These are phyloP conservation scores for Setipinna tenuifilis DNA, from an alignment of 2,797 vertebrate genomes.

Conservation along the genomic window DNA sequence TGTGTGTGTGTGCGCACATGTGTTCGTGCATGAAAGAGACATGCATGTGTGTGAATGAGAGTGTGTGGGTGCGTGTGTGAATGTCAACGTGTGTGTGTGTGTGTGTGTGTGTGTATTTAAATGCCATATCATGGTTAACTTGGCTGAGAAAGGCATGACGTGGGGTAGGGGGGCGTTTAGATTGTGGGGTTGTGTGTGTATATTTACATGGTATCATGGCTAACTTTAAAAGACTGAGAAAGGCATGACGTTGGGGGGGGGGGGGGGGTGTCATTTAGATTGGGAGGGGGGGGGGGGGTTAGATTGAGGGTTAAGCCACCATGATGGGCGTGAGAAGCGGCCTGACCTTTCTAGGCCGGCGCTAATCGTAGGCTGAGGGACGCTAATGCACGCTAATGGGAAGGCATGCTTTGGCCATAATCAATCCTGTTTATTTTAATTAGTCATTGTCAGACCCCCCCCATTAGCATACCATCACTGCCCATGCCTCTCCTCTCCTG, in stretches of 20 bases:
- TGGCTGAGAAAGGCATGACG: too few species aligned
- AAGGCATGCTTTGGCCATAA: slow-evolving; percentile 62
- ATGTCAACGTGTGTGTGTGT: neutral
- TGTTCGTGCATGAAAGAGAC: neutral
- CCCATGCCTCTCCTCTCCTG: slow-evolving; percentile 18
- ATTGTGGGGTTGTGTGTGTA: too few species aligned
- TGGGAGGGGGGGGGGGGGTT: too few species aligned
- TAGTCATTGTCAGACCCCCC: slow-evolving; percentile 63
- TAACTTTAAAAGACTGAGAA: neutral
- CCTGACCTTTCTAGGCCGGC: slow-evolving; percentile 58
- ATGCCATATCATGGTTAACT: too few species aligned
- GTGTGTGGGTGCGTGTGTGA: neutral
- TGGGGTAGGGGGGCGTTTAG: too few species aligned
- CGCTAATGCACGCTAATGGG: slow-evolving; percentile 60
- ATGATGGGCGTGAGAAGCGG: slow-evolving; percentile 54
- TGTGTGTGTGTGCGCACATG: neutral
- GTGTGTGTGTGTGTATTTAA: neutral
- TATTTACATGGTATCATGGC: too few species aligned
- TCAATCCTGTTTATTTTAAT: slow-evolving; percentile 69
- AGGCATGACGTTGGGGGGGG: neutral
- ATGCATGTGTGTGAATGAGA: neutral
- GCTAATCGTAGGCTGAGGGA: slow-evolving; percentile 64
- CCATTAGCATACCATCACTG: slow-evolving; percentile 53
- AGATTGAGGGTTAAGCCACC: neutral
- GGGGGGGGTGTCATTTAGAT: too few species aligned